Base-by-base conservation (phyloP, 1,140 invertebrate species). In the Himalopsyche phryganea region DNA sequence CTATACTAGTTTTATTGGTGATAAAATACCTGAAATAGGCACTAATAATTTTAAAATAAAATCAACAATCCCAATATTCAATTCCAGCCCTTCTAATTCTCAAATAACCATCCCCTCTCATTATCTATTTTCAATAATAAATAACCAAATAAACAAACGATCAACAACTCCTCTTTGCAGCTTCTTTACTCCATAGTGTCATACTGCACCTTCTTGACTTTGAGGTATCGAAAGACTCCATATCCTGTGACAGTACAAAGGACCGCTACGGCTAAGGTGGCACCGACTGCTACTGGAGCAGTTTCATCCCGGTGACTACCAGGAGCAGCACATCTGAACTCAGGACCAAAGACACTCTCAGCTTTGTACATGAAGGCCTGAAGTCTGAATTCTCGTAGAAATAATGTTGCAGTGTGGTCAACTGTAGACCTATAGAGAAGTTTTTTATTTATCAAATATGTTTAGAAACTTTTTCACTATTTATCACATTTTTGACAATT, bases 201-300 rank as follows among this genome's bases (percentile, higher is more conserved):
- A 71, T 95, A 95, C 67, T 93, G 89, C 4, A 94, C 89, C 69
- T 92, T 93, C 73, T 93, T 93, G 20, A 93, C 82, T 71, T 92
- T 92, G 67, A 92, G 83, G 68, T 94, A 92, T 65, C 91, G 84
- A 74, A 84, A 92, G n/a, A 89, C 84, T 0, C 89, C 90, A 68
- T 95, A 95, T 0, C 89, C 91, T 2, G 88, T 82, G 13, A 95
- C 83, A 0, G 89, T 92, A 7, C 85, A 74, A 0, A 94, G 78
- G 6, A 91, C 88, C 1, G 88, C 85, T 18, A 90, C 82, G 1
- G 91, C 90, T 15, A 94, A 69, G 0, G 89, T 89, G n/a, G 89
- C 90, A 4, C 92, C 92, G 1, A 94, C 91, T 1, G 91, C 89
- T 2, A 94, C 81, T 0, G 91, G 91, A 0, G 91, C 90, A 0